Base-by-base conservation (phyloP, 2,113 vertebrate genomes). In the Engystomops pustulosus region DNA sequence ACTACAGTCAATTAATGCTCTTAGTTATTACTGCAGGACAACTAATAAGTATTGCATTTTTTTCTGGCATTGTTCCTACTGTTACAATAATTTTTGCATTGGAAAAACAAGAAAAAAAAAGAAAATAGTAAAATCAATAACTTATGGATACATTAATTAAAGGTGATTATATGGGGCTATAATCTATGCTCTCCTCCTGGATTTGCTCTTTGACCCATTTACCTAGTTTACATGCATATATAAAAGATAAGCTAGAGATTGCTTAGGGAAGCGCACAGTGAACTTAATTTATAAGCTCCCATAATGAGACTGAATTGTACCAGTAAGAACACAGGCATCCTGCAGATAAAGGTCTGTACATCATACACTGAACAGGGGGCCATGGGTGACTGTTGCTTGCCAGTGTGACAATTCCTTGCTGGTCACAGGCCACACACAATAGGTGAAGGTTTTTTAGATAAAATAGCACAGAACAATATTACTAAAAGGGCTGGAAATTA, bases 391-490 rank as follows among this genome's bases (percentile, higher is more conserved):
- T 45, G 47, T 6, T 71, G 18, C 68, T 71, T 71, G 60, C 60
- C 25, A 15, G 14, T 65, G 14, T 34, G 27, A 67, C 62, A 67
- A 67, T 67, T 67, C 62, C 41, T 45, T n/a, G 6, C 27, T 25
- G 45, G 70, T 74, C 44, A 30, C 70, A 74, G 70, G 12, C 70
- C 15, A 4, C 25, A 47, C 44, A 74, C 44, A 74, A 74, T 47
- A 47, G 44, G 25, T 18, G 6, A 74, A 74, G 44, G 45, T 74
- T 47, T 74, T 74, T 14, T n/a, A 47, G 70, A 74, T 74, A 74
- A 49, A 76, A 20, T n/a, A 76, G 41, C 32, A 12, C 75, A 58
- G 75, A 78, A 78, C 51, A 41, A 25, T 38, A 36, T 53, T 78
- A 12, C 14, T 58, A 77, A 58, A 49, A 30, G 6, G 32, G 34